Base-by-base conservation (phyloP, 64 coral and sea anemone genomes). In the Actinia equina region DNA sequence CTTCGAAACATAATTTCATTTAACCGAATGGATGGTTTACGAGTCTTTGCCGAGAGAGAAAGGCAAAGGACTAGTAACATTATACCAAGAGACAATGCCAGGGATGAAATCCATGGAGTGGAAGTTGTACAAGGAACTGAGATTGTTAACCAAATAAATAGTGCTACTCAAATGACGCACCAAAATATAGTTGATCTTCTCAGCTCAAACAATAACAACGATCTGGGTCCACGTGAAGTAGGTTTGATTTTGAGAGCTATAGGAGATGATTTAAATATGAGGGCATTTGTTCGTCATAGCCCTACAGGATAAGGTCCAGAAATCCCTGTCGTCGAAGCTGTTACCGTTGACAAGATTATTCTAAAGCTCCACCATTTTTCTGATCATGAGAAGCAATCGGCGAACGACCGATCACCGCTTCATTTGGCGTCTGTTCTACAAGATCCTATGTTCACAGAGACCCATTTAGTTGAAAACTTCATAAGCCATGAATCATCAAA, bases 141-240 rank as follows among this genome's bases (percentile, higher is more conserved):
- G 52, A 81, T 81, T 52, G 78, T 19, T 6, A 17, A 81, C 45
- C 78, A 44, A 81, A 81, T 81, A 20, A 79, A 79, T 46, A 44
- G 78, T 81, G 49, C 78, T 49, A 81, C 78, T 49, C 17, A 81
- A 81, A 81, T 81, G 78, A 81, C 78, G 78, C 83, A 85, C 59
- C 53, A 57, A 63, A 61, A 85, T 85, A 60, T 85, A 42, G 52
- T 63, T 60, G 83, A 85, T 60, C 52, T 85, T 30, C 1, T 85
- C 53, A 85, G 15, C 82, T 52, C 52, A 84, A 84, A 84, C 83
- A 96, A 96, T 80, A 96, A 96, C 83, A 96, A 96, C 85, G 74
- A 93, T 49, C 52, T 93, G 52, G 90, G 84, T 52, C 91, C 94
- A 69, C 94, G 88, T 86, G 88, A 88, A 82, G 65, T 93, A 52